phyloP scores from a whole-genome alignment of 1,140 invertebrate species.

The Ooceraea biroi region DNA sequence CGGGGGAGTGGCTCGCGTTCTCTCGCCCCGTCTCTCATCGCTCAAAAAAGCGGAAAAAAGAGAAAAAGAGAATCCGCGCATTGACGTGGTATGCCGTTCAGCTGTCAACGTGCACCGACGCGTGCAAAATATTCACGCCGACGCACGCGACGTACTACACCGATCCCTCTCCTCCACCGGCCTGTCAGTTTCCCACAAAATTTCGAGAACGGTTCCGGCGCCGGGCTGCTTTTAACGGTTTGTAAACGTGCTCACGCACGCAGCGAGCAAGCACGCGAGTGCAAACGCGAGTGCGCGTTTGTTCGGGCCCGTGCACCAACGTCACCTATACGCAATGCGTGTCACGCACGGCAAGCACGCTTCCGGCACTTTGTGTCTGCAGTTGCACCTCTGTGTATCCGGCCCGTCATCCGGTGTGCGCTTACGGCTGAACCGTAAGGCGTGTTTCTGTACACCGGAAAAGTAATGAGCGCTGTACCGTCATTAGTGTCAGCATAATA shows the following conservation, averaged over 20 bases:
- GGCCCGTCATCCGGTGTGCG: constrained; percentile 65
- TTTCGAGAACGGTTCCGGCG: constrained; percentile 27
- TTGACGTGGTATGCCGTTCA: constrained; percentile 26
- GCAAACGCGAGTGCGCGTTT: constrained; percentile 17
- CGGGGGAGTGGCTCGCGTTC: neutral
- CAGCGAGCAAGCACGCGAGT: constrained; percentile 51
- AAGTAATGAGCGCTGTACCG: constrained; percentile 35
- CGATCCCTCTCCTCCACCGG: neutral
- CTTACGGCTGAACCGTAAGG: constrained; percentile 50
- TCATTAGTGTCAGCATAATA: constrained; percentile 27
- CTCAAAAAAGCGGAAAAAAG: neutral
- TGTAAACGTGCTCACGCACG: too few relatives aligned
- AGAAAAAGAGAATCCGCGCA: constrained; percentile 25
- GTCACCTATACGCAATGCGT: constrained; percentile 67
- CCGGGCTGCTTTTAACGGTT: constrained; percentile 68
- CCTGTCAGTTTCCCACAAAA: constrained; percentile 14
- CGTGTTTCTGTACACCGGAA: constrained; percentile 37
- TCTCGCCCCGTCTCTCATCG: neutral
- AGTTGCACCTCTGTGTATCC: constrained; percentile 69
- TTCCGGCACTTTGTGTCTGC: constrained; percentile 73
- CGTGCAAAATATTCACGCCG: constrained; percentile 43
- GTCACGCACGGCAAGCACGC: constrained; percentile 73
- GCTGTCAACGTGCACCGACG: constrained; percentile 36
- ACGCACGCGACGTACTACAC: constrained; percentile 5
- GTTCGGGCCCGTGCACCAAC: constrained; percentile 56